Conservation (phyloP, 2,113 vertebrate genomes). For the Echinops telfairi region DNA sequence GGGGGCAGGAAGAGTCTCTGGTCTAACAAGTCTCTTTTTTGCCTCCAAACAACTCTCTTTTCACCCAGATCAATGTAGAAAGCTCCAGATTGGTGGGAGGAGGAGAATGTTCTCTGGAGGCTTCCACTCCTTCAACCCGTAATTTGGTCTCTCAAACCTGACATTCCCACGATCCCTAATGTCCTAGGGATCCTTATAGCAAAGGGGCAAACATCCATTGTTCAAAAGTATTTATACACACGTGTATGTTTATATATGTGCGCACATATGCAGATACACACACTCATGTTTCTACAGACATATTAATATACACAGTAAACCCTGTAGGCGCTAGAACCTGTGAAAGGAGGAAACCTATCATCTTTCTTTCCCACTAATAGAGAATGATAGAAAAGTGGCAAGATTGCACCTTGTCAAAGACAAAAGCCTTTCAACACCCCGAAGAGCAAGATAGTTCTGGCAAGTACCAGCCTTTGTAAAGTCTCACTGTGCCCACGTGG, state of each 20-base stretch:
- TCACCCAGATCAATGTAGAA: constrained; percentile 42
- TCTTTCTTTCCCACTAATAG: background rate
- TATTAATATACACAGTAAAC: background rate
- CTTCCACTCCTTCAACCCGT: background rate
- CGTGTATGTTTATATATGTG: background rate
- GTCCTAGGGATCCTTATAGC: background rate
- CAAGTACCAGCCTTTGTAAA: background rate
- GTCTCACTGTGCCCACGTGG: background rate
- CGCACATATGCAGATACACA: background rate
- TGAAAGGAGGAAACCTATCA: background rate
- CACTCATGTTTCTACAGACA: too few relatives aligned
- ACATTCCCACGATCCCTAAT: constrained; percentile 28
- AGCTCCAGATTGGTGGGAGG: background rate
- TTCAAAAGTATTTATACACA: background rate
- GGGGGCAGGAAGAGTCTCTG: background rate
- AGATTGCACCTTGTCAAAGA: background rate
- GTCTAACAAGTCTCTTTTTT: constrained; percentile 45
- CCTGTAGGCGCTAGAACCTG: background rate
- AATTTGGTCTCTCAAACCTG: constrained; percentile 25
- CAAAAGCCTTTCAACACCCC: background rate
- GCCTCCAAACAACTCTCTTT: background rate
- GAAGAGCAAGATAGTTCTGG: background rate
- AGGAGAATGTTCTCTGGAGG: constrained; percentile 38
- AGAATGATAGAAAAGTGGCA: background rate
- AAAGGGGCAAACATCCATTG: background rate